Percentiles rank a stretch among this genome's conserved stretches.
These are phyloP conservation scores for Gymnoscopelus microlampas DNA, from an alignment of 2,797 vertebrate species.

Conservation along the genomic window DNA sequence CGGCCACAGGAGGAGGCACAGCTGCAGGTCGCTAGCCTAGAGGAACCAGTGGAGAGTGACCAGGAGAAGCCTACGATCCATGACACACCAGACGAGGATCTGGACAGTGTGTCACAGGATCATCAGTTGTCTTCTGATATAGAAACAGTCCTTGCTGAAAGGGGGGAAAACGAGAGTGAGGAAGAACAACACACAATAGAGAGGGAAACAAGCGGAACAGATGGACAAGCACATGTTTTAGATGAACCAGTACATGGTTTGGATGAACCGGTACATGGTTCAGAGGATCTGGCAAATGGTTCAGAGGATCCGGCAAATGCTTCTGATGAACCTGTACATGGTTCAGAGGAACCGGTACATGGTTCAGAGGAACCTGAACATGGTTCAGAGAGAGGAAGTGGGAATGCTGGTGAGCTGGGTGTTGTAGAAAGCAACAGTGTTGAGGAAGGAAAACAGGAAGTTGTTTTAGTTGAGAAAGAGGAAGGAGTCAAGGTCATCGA, in stretches of 20 bases:
- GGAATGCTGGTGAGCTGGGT: neutral
- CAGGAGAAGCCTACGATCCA: neutral
- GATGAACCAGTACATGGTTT: neutral
- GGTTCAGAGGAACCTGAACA: slow-evolving; percentile 6
- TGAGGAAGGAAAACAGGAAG: slow-evolving; percentile 37
- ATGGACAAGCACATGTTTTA: slow-evolving; percentile 7
- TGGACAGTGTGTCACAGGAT: neutral
- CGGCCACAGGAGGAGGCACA: slow-evolving; percentile 20
- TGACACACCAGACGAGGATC: neutral
- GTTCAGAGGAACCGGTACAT: neutral
- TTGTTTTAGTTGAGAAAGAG: neutral
- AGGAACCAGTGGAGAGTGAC: neutral
- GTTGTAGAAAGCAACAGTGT: slow-evolving; percentile 10
- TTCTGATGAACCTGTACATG: neutral
- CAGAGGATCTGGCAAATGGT: neutral
- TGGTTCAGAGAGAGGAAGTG: neutral
- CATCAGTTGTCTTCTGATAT: slow-evolving; percentile 1
- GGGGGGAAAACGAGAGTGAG: neutral
- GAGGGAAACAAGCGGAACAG: neutral
- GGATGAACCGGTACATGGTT: slow-evolving; percentile 5
- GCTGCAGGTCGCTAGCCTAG: slow-evolving; percentile 2
- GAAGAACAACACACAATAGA: slow-evolving; percentile 3
- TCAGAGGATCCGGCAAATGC: neutral
- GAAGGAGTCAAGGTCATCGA: neutral
- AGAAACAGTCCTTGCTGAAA: neutral